Evolutionary conservation across 2,797 vertebrate genomes (phyloP).

Genomic region (Tokudaia muenninki): DNA sequence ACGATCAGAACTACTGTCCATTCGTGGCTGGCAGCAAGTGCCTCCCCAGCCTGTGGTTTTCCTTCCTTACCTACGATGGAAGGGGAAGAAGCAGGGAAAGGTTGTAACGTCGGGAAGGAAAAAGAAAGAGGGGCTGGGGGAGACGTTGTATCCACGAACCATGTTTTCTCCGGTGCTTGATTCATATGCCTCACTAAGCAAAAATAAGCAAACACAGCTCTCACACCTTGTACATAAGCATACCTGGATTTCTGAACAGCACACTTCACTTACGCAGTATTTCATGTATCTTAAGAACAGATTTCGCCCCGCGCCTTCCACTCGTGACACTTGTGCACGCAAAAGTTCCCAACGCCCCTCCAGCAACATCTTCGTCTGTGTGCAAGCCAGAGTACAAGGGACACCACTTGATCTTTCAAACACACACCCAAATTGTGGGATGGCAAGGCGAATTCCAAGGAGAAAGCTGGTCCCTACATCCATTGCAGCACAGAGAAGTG

Average conservation of each 20-base stretch:
- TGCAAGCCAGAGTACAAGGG: background rate
- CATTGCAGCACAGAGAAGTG: background rate
- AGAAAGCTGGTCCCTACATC: background rate
- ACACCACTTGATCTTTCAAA: background rate
- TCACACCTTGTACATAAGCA: background rate
- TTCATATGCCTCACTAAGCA: background rate
- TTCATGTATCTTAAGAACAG: background rate
- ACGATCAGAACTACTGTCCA: background rate
- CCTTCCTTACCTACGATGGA: background rate
- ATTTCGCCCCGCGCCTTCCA: background rate
- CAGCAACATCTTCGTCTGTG: background rate
- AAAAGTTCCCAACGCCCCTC: background rate
- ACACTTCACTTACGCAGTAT: background rate
- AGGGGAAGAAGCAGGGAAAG: background rate
- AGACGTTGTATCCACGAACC: background rate
- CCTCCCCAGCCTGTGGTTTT: background rate
- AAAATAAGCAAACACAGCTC: background rate
- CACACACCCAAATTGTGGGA: background rate
- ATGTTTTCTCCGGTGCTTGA: background rate
- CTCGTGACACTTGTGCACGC: background rate
- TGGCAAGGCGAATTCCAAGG: background rate
- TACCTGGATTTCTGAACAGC: conserved; percentile 47
- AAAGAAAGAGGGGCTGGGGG: background rate
- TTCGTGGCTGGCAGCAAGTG: background rate
- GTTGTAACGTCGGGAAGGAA: background rate